These are phyloP conservation scores for Siphlonurus alternatus DNA, from an alignment of 2,888 invertebrate genomes.

Conservation along the genomic window DNA sequence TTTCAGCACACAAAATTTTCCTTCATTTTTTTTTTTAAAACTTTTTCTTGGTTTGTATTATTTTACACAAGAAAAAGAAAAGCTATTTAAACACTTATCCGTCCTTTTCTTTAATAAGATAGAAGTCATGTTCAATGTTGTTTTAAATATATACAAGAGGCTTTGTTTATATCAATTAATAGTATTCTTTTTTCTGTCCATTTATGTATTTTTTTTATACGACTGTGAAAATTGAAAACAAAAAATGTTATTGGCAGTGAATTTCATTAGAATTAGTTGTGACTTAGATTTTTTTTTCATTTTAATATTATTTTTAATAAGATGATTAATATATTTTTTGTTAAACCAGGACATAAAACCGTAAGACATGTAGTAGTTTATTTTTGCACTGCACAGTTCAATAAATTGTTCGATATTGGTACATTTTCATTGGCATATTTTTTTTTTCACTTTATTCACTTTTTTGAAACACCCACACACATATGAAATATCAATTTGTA, in stretches of 20 bases:
- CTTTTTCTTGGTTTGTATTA: slow-evolving; percentile 11
- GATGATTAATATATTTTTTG: too few relatives aligned
- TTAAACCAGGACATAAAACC: too few relatives aligned
- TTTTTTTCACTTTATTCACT: slow-evolving; percentile 4
- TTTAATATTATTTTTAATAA: too few relatives aligned
- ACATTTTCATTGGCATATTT: slow-evolving; percentile 10
- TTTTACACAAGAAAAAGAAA: not conserved
- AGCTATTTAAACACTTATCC: slow-evolving; percentile 6
- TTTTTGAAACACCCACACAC: not conserved
- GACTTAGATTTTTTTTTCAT: too few relatives aligned
- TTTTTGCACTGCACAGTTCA: not conserved
- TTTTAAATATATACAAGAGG: slow-evolving; percentile 5
- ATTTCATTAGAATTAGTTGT: not conserved
- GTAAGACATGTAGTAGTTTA: too few relatives aligned
- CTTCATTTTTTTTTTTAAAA: slow-evolving; percentile 8
- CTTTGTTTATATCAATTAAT: too few relatives aligned
- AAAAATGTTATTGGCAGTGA: not conserved
- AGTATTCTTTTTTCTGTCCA: too few relatives aligned
- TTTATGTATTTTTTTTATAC: slow-evolving; percentile 3
- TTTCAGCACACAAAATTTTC: slow-evolving; percentile 11
- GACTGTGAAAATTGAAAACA: too few relatives aligned
- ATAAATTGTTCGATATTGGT: too few relatives aligned
- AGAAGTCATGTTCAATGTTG: not conserved
- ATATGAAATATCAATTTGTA: too few relatives aligned
- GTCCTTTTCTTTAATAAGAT: slow-evolving; percentile 5